A percentile compares a stretch with the other conserved stretches of the same genome.
Conservation (phyloP, 2,797 vertebrate genomes). For the Halcyon leucocephala region DNA sequence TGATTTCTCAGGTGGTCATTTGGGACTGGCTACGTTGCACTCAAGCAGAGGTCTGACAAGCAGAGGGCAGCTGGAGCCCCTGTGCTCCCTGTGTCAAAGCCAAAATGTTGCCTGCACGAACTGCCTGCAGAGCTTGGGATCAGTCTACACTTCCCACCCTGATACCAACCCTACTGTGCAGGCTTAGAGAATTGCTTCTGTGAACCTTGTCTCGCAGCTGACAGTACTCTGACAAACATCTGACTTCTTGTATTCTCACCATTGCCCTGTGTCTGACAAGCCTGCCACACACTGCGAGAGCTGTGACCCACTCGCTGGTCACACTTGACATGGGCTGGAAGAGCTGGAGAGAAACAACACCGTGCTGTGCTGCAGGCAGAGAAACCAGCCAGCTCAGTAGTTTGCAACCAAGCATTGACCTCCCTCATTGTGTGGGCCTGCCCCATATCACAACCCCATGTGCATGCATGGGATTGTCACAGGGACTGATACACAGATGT, state of each 20-base stretch:
- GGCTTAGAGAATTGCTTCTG: neutral
- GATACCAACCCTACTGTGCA: neutral
- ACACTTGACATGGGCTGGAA: neutral
- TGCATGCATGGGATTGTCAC: neutral
- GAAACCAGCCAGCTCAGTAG: neutral
- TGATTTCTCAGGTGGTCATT: neutral
- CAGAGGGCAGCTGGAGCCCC: neutral
- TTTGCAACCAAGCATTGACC: neutral
- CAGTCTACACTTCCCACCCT: neutral
- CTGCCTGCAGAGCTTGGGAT: neutral
- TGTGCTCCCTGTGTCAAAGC: accelerated
- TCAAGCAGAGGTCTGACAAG: neutral
- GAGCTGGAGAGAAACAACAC: neutral
- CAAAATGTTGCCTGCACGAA: neutral
- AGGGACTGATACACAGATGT: neutral
- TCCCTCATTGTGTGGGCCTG: neutral
- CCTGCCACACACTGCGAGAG: neutral
- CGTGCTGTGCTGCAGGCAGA: neutral
- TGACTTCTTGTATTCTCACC: neutral
- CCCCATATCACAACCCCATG: accelerated
- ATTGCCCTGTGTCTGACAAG: accelerated
- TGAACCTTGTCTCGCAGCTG: neutral
- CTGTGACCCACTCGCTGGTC: neutral
- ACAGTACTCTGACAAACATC: neutral
- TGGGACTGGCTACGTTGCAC: neutral